Evolutionary conservation across 2,888 invertebrate species (phyloP).

Genomic region (Perizoma affinitatum): DNA sequence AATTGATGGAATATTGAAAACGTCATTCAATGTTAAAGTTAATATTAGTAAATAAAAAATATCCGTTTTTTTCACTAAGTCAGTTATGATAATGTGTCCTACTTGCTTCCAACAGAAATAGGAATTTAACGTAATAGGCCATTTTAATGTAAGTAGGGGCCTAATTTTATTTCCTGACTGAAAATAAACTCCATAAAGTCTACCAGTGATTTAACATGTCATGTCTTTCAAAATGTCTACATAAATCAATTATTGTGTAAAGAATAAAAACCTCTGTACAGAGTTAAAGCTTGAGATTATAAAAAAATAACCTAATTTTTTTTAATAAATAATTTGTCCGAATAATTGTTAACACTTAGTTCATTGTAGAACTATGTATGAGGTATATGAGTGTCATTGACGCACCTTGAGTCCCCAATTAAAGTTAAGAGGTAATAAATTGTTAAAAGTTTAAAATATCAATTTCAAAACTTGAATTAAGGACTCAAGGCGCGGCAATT

Average conservation of each 20-base stretch:
- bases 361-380: slow-evolving; percentile 20
- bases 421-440: too few species aligned
- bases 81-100: slow-evolving; percentile 3
- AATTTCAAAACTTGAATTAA: too few species aligned
- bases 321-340: slow-evolving; percentile 15
- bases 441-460: too few species aligned
- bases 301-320: slow-evolving; percentile 13
- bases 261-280: slow-evolving; percentile 5
- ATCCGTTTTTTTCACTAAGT: slow-evolving; percentile 9
- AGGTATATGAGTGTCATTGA: background rate
- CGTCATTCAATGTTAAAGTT: slow-evolving; percentile 14
- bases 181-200: slow-evolving; percentile 3
- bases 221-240: slow-evolving; percentile 21
- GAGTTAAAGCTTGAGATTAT: slow-evolving; percentile 22
- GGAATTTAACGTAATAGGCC: background rate
- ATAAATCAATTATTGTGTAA: slow-evolving; percentile 17
- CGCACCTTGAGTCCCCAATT: too few species aligned
- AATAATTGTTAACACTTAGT: slow-evolving; percentile 15
- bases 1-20: slow-evolving; percentile 23
- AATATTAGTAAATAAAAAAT: slow-evolving; percentile 8
- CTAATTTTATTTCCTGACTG: slow-evolving; percentile 6
- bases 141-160: background rate
- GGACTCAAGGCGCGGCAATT: too few species aligned
- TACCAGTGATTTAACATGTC: slow-evolving; percentile 26
- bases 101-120: slow-evolving; percentile 3